phyloP scores from a whole-genome alignment of 2,797 vertebrate genomes.

The Mormyrops boulengeri region DNA sequence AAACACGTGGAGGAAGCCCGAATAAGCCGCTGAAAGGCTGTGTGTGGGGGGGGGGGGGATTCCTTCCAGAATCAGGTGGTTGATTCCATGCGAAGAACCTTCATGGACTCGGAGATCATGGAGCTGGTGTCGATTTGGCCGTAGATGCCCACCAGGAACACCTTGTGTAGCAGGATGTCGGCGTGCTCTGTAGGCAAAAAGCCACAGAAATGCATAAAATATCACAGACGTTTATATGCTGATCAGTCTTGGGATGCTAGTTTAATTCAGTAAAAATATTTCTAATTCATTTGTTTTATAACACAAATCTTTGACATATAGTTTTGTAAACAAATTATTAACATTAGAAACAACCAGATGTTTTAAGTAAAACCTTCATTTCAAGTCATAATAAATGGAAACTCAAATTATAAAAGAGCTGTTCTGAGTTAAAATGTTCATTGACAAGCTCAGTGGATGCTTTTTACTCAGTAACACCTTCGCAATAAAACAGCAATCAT shows the following conservation, averaged over 20 bases:
- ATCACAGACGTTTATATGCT: not conserved
- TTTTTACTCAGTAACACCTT: not conserved
- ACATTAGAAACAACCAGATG: not conserved
- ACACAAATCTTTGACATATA: not conserved
- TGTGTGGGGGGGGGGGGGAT: not conserved
- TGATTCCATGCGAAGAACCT: constrained; percentile 92
- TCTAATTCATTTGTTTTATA: not conserved
- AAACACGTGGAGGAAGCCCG: not conserved
- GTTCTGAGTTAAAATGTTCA: not conserved
- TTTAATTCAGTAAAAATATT: not conserved
- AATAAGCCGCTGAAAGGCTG: not conserved
- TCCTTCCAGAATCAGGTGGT: constrained; percentile 62
- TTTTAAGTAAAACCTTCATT: not conserved
- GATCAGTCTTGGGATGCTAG: not conserved
- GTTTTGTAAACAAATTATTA: too few species aligned
- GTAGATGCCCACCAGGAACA: constrained; percentile 93
- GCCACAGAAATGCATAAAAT: not conserved
- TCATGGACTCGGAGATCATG: constrained; percentile 93
- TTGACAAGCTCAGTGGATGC: not conserved
- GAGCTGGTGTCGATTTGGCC: constrained; percentile 92
- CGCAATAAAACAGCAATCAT: not conserved
- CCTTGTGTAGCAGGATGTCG: constrained; percentile 85
- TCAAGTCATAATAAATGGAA: not conserved
- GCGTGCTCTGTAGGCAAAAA: constrained; percentile 73
- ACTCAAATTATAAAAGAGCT: not conserved